Evolutionary conservation across 2,113 vertebrate species (phyloP).

Genomic region (Callocephalon fimbriatum): DNA sequence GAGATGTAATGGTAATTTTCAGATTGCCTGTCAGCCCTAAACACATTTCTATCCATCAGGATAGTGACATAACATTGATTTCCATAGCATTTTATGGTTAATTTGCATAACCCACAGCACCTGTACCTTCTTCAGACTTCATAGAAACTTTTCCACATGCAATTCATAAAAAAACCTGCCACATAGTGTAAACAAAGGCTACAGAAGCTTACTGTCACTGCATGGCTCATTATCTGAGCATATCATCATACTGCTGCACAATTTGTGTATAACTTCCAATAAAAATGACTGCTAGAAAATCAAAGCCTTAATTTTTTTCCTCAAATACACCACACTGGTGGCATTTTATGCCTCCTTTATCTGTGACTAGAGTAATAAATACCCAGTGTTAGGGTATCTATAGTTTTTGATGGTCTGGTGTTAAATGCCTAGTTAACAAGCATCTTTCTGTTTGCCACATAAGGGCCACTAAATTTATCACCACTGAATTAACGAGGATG

Average conservation of each 20-base stretch:
- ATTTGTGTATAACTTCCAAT: background rate
- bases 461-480: background rate
- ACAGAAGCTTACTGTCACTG: background rate
- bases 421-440: background rate
- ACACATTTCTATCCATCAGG: slow-evolving; percentile 69
- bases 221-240: background rate
- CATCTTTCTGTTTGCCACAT: background rate
- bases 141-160: background rate
- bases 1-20: slow-evolving; percentile 71
- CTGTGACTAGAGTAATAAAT: background rate
- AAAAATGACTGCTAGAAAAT: background rate
- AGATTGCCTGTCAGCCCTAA: slow-evolving; percentile 73
- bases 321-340: background rate
- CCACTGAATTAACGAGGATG: background rate
- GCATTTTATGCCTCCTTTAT: background rate
- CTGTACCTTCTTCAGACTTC: background rate
- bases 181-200: background rate
- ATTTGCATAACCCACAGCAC: slow-evolving; percentile 63
- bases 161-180: background rate
- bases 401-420: background rate
- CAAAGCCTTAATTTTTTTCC: background rate
- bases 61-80: slow-evolving; percentile 50
- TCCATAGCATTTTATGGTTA: background rate
- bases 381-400: background rate
- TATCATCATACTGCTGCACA: background rate